Percentiles rank a stretch among this genome's conserved stretches.
Conservation (phyloP, 2,888 invertebrate genomes). For the Diarsia dahlii region DNA sequence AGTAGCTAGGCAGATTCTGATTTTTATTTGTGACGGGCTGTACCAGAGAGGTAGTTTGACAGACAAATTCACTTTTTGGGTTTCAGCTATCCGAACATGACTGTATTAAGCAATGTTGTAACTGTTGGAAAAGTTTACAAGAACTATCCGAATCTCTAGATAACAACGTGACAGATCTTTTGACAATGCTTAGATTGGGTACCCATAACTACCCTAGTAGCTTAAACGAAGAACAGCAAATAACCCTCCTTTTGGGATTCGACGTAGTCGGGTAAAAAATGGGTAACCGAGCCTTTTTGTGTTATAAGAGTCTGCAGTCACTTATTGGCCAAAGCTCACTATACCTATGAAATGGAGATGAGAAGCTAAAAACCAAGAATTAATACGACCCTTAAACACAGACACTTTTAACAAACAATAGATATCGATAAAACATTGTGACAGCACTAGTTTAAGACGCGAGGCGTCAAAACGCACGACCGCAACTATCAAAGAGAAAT, state of each 20-base stretch:
- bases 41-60: neutral
- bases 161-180: neutral
- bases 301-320: neutral
- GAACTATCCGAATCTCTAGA: neutral
- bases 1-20: neutral
- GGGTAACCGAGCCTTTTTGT: neutral
- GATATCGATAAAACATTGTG: conserved; percentile 54
- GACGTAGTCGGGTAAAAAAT: neutral
- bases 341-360: no score
- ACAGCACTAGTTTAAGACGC: conserved; percentile 66
- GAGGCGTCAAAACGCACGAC: conserved; percentile 88
- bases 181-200: neutral
- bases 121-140: neutral
- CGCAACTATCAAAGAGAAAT: conserved; percentile 91
- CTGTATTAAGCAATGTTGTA: neutral
- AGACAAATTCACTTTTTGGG: neutral
- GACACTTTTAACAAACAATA: conserved; percentile 18
- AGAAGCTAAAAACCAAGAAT: neutral
- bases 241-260: no score
- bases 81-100: neutral
- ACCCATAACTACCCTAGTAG: neutral
- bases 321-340: neutral
- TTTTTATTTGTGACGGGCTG: neutral
- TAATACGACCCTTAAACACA: neutral
- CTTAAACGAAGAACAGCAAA: no score